These are phyloP conservation scores for Oasisia sp. DNA, from an alignment of 2,888 invertebrate genomes.

Conservation along the genomic window DNA sequence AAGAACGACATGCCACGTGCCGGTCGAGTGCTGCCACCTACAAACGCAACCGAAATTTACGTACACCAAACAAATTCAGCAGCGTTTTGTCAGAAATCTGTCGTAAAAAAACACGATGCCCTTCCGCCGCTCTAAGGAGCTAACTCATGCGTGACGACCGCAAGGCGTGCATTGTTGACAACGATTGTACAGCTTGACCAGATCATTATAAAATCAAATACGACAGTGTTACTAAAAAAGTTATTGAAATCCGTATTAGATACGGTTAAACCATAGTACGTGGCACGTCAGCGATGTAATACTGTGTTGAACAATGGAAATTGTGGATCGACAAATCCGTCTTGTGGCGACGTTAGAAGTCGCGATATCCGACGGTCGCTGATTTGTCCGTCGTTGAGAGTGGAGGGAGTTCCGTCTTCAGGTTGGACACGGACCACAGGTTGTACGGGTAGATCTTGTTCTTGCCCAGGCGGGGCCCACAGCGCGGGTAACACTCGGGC, in stretches of 20 bases:
- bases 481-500: background rate
- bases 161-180: too few relatives aligned
- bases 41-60: too few relatives aligned
- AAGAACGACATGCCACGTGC: background rate
- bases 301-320: background rate
- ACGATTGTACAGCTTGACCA: too few relatives aligned
- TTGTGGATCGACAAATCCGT: background rate
- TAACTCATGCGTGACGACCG: too few relatives aligned
- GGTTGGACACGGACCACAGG: background rate
- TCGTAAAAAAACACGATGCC: too few relatives aligned
- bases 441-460: background rate
- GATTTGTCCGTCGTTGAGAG: background rate
- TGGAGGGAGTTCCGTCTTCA: background rate
- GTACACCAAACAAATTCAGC: too few relatives aligned
- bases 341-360: background rate
- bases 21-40: background rate
- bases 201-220: too few relatives aligned
- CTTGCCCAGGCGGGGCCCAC: background rate
- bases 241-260: too few relatives aligned
- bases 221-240: too few relatives aligned
- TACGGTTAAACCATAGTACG: too few relatives aligned
- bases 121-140: too few relatives aligned
- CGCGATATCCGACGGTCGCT: background rate
- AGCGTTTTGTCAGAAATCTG: too few relatives aligned
- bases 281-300: background rate